phyloP scores from a whole-genome alignment of 2,797 vertebrate genomes.

The Liparis tanakae region DNA sequence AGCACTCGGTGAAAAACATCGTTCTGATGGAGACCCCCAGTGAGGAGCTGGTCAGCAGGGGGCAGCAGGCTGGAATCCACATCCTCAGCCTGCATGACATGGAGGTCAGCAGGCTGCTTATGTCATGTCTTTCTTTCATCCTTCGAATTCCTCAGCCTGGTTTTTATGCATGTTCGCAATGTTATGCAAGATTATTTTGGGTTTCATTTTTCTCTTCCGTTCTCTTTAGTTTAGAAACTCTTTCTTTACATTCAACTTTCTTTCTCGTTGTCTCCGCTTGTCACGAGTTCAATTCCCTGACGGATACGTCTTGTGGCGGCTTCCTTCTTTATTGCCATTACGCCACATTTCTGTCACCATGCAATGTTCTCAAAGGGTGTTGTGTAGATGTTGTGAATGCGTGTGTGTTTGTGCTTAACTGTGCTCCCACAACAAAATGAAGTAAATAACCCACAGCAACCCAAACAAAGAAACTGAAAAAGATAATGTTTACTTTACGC shows the following conservation, averaged over 20 bases:
- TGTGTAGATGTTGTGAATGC: too few species aligned
- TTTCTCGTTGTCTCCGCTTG: too few species aligned
- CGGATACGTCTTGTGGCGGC: neutral
- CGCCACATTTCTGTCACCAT: too few species aligned
- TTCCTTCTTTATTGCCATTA: too few species aligned
- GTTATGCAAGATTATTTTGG: too few species aligned
- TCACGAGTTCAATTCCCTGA: too few species aligned
- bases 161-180: neutral
- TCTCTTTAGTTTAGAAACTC: constrained; percentile 1
- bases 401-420: too few species aligned
- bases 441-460: too few species aligned
- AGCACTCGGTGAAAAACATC: constrained; percentile 84
- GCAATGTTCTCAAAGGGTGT: too few species aligned
- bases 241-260: neutral
- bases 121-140: neutral
- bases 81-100: constrained; percentile 87
- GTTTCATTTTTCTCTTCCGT: neutral
- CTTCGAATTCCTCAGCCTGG: fast-evolving
- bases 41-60: constrained; percentile 80
- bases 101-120: constrained; percentile 81
- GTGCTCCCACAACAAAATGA: too few species aligned
- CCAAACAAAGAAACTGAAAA: too few species aligned
- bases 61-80: constrained; percentile 85
- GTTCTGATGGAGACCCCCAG: constrained; percentile 88
- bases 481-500: too few species aligned